Conservation (phyloP, 2,797 vertebrate genomes). For the Diplodus sargus region DNA sequence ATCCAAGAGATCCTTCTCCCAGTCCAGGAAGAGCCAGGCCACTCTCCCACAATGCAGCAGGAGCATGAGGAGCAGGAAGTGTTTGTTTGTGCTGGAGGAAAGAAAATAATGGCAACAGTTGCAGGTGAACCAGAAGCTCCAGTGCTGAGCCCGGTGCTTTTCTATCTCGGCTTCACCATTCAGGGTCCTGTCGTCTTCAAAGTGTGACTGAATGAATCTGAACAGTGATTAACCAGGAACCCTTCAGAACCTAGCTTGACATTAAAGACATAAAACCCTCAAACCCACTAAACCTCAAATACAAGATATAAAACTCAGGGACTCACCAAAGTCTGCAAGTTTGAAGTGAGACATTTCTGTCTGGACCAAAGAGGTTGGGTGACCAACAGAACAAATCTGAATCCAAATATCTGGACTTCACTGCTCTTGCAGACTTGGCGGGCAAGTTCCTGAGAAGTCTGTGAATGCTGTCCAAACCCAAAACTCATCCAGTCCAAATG, state of each 20-base stretch:
- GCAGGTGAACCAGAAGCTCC: neutral
- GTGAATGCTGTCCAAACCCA: too few relatives aligned
- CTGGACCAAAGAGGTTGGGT: too few relatives aligned
- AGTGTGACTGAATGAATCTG: neutral
- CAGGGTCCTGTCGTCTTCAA: slow-evolving; percentile 37
- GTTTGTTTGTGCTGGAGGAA: neutral
- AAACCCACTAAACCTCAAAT: too few relatives aligned
- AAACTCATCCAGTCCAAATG: too few relatives aligned
- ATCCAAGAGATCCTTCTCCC: slow-evolving; percentile 49
- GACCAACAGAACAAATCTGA: too few relatives aligned
- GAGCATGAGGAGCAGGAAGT: neutral
- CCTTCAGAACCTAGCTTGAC: neutral
- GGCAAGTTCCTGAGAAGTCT: too few relatives aligned
- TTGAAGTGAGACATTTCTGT: too few relatives aligned
- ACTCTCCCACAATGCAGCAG: rapidly evolving
- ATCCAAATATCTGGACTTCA: neutral
- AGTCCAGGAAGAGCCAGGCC: rapidly evolving
- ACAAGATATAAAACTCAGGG: too few relatives aligned
- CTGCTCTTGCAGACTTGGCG: too few relatives aligned
- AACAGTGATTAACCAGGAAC: neutral
- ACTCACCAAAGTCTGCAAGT: neutral
- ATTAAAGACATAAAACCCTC: too few relatives aligned
- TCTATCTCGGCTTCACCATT: slow-evolving; percentile 63
- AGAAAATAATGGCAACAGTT: neutral
- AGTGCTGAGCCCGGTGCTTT: rapidly evolving